A percentile compares a stretch with the other conserved stretches of the same genome.
Conservation (phyloP, 2,797 vertebrate genomes). For the Peromyscus eremicus region DNA sequence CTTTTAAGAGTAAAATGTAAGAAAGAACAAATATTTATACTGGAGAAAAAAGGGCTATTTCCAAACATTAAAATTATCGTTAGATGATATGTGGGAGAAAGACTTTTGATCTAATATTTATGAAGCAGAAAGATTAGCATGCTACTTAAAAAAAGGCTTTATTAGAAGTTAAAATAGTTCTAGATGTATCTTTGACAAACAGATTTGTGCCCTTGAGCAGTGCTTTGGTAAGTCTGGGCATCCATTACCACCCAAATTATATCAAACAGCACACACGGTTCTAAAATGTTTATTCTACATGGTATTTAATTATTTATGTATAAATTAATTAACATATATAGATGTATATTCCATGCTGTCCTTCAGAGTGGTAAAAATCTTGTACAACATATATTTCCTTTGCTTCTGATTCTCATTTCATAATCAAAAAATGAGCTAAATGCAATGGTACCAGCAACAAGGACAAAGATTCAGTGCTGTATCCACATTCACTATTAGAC, state of each 20-base stretch:
- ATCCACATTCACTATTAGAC: neutral
- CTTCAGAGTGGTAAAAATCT: neutral
- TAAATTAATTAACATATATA: no score
- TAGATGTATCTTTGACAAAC: neutral
- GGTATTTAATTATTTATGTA: neutral
- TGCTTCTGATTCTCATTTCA: neutral
- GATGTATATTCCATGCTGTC: neutral
- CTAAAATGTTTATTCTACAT: neutral
- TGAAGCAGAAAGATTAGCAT: neutral
- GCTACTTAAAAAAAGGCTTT: conserved; percentile 13
- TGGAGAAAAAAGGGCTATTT: neutral
- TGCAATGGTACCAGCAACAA: neutral
- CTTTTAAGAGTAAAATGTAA: neutral
- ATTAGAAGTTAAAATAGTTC: conserved; percentile 36
- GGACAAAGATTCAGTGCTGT: neutral
- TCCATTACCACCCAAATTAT: neutral
- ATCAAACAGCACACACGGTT: neutral
- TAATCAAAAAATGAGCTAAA: neutral
- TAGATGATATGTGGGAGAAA: neutral
- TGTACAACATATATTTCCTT: neutral
- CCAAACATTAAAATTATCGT: neutral
- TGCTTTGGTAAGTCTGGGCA: neutral
- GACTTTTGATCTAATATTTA: neutral
- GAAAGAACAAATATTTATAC: conserved; percentile 26
- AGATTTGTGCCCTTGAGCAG: neutral